phyloP scores from a whole-genome alignment of 1,140 invertebrate species.

The Leguminivora glycinivorella region DNA sequence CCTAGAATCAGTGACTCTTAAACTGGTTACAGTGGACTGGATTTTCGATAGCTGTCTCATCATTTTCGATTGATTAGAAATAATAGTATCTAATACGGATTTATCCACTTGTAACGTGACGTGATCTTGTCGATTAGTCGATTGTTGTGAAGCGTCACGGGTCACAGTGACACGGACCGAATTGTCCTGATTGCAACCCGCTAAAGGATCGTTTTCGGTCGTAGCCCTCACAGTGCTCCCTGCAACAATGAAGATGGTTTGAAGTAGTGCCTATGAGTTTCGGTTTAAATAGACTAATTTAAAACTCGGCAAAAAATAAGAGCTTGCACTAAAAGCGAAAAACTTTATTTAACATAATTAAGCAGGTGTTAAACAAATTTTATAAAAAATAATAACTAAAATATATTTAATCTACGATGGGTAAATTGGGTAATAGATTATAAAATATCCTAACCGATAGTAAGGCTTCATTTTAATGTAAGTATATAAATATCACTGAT shows the following conservation, averaged over 20 bases:
- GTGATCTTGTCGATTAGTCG: neutral
- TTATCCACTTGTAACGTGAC: neutral
- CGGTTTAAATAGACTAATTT: neutral
- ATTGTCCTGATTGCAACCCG: neutral
- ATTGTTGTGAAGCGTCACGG: neutral
- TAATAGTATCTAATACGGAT: neutral
- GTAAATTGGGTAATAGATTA: conserved; percentile 14
- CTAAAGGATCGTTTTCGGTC: neutral
- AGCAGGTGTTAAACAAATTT: conserved; percentile 14
- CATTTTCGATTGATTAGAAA: conserved; percentile 9
- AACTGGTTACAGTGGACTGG: neutral
- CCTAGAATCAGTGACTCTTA: neutral
- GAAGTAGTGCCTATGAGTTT: neutral
- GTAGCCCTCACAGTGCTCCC: neutral
- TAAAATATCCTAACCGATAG: conserved; percentile 30
- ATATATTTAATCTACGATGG: conserved; percentile 10
- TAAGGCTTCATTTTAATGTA: conserved; percentile 63
- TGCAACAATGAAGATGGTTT: neutral
- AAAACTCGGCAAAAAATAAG: neutral
- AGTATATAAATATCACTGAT: conserved; percentile 67
- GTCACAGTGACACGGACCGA: neutral
- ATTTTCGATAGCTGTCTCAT: neutral
- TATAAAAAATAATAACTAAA: conserved; percentile 4
- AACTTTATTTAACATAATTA: conserved; percentile 3
- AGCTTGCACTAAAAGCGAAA: conserved; percentile 3